Base-by-base conservation (phyloP, 2,797 vertebrate species). In the Girardinus metallicus region DNA sequence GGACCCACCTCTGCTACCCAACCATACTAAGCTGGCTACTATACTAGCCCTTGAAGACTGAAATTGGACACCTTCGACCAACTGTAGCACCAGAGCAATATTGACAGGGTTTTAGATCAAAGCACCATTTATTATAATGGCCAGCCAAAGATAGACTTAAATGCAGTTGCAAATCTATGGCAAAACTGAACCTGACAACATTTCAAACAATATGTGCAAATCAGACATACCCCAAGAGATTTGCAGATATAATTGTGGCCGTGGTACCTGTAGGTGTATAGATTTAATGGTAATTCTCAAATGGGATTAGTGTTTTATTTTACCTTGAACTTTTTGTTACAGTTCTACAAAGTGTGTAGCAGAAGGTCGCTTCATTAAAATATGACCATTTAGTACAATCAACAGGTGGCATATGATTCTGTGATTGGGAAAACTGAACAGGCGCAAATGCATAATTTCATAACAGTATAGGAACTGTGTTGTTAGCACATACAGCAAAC, bases 371-470 rank as follows among this genome's bases (percentile, higher is more conserved):
- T 77, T 3, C 55, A 75, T 64, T 78, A 75, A 73, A n/a, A 29
- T 44, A 13, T 53, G 79, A 76, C 0, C 34, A 62, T 84, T 85
- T 5, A 81, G 13, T 23, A 15, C 57, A 75, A 74, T 87, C 78
- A 87, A 80, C 84, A 76, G 21, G 47, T 51, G 57, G 23, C 57
- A 78, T 49, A 34, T 47, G 74, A 79, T 64, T 55, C 23, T 60
- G 41, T 82, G 79, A 84, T 78, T 83, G 46, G 34, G 62, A 85
- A 80, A 53, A 86, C 41, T 75, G 18, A 68, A 83, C 74, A 29
- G 31, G n/a, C 62, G 74, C 55, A 49, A 75, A 26, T 43, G 55
- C 16, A 75, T 71, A 71, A 5, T 43, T 71, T 51, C 44, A 75
- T 74, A 73, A 66, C 78, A 36, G 78, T 23, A 29, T 74, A 74